Percentiles rank a stretch among this genome's conserved stretches.
phyloP scores from a whole-genome alignment of 2,113 vertebrate genomes.

The Collichthys lucidus region DNA sequence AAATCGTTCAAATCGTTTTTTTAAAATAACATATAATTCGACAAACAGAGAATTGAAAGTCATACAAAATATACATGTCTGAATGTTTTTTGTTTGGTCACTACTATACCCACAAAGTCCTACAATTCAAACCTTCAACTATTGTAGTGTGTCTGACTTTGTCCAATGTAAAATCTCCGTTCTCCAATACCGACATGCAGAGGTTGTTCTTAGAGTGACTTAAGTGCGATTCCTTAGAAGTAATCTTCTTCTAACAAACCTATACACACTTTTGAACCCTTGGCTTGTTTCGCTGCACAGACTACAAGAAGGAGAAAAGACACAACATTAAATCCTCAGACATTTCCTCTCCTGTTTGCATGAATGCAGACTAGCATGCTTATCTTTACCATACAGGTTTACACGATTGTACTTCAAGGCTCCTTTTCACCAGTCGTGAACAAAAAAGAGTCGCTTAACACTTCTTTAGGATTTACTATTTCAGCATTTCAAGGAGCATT shows the following conservation, averaged over 20 bases:
- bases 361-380: slow-evolving; percentile 61
- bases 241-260: slow-evolving; percentile 49
- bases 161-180: neutral
- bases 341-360: slow-evolving; percentile 42
- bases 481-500: slow-evolving; percentile 49
- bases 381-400: slow-evolving; percentile 74
- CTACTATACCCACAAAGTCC: neutral
- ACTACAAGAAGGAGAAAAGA: slow-evolving; percentile 46
- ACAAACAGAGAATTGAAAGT: no score
- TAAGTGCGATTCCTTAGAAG: slow-evolving; percentile 8
- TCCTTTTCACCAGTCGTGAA: slow-evolving; percentile 56
- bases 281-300: slow-evolving; percentile 35
- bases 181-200: neutral
- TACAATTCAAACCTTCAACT: neutral
- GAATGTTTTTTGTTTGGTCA: neutral
- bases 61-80: no score
- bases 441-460: slow-evolving; percentile 71
- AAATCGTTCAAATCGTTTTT: neutral
- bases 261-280: slow-evolving; percentile 31
- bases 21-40: neutral
- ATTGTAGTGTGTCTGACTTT: neutral
- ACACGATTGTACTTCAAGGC: slow-evolving; percentile 58
- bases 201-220: slow-evolving; percentile 15
- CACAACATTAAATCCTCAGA: slow-evolving; percentile 50
- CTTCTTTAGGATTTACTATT: slow-evolving; percentile 65